These are phyloP conservation scores for Akabosia matsudoensis DNA, from an alignment of 1,140 invertebrate genomes.

Conservation along the genomic window DNA sequence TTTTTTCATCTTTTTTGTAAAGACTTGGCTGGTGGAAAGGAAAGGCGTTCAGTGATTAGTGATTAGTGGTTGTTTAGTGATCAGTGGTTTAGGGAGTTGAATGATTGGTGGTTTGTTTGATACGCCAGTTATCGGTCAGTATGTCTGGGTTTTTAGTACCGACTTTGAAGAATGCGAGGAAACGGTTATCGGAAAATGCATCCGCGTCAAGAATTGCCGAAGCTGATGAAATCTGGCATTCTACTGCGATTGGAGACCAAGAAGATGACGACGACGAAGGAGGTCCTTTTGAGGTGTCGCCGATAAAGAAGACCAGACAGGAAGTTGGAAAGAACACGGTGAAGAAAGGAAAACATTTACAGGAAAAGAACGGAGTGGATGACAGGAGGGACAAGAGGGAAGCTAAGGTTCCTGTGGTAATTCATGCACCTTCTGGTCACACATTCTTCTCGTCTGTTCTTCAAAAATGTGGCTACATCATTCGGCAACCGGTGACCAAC, in stretches of 20 bases:
- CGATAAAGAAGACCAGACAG: background rate
- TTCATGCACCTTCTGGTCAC: constrained; percentile 34
- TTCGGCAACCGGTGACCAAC: constrained; percentile 10
- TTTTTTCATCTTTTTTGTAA: too few species aligned
- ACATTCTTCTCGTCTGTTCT: constrained; percentile 30
- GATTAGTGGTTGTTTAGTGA: too few species aligned
- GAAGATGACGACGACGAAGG: background rate
- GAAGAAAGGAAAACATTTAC: background rate
- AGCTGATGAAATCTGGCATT: background rate
- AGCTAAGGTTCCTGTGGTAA: constrained; percentile 25
- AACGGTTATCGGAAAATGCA: background rate
- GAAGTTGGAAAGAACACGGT: background rate
- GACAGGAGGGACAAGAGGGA: background rate
- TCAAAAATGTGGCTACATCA: constrained; percentile 37
- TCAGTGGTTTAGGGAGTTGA: too few species aligned
- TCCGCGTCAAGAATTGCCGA: background rate
- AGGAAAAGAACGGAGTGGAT: background rate
- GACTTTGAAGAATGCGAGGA: constrained; percentile 1
- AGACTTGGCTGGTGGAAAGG: too few species aligned
- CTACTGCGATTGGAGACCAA: constrained; percentile 2
- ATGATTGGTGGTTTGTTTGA: too few species aligned
- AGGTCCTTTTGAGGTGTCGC: background rate
- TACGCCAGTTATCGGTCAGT: too few species aligned
- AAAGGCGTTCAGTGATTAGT: too few species aligned
- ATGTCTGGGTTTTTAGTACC: too few species aligned